Evolutionary conservation across 1,140 invertebrate genomes (phyloP).

Genomic region (Latrodectus geometricus): DNA sequence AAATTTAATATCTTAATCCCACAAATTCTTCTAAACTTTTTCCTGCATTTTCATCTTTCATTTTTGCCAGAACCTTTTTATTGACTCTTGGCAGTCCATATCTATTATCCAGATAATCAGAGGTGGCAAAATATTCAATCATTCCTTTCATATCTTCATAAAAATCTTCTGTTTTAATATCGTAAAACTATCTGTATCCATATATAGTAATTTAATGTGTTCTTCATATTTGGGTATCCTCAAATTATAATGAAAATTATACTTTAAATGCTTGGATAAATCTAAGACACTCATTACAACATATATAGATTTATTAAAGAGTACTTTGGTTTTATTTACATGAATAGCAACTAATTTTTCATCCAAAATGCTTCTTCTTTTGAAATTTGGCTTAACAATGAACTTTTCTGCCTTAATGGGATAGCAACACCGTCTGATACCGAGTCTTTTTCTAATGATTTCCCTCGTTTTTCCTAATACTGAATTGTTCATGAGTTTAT

Average conservation of each 20-base stretch:
- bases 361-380: neutral
- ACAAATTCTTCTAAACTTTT: constrained; percentile 68
- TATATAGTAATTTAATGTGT: constrained; percentile 3
- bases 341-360: constrained; percentile 3
- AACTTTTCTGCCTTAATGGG: neutral
- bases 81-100: constrained; percentile 65
- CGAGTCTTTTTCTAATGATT: neutral
- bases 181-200: constrained; percentile 42
- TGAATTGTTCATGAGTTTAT: too few relatives aligned
- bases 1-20: constrained; percentile 70
- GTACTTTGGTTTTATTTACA: neutral
- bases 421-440: neutral
- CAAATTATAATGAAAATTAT: neutral
- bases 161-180: too few relatives aligned
- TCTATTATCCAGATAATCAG: constrained; percentile 62
- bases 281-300: neutral
- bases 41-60: constrained; percentile 70
- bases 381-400: neutral
- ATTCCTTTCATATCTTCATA: constrained; percentile 43
- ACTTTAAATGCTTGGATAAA: neutral
- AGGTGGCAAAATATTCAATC: constrained; percentile 57
- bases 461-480: neutral
- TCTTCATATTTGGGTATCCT: neutral
- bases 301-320: neutral
- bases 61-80: constrained; percentile 71